A percentile compares a stretch with the other conserved stretches of the same genome.
phyloP scores from a whole-genome alignment of 2,888 invertebrate genomes.

The Mythimna loreyi region DNA sequence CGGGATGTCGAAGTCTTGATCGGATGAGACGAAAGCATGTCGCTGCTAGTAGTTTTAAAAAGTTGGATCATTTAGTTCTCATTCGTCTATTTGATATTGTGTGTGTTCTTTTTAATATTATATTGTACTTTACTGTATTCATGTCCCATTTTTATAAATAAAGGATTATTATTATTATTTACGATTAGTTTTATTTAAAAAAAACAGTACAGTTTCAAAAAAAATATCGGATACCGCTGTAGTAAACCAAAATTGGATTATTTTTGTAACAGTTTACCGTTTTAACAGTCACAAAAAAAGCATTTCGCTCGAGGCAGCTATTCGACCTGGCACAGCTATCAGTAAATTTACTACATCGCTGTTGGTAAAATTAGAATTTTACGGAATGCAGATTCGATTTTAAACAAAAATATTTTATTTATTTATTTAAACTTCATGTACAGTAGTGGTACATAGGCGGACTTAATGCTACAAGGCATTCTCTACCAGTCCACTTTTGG shows the following conservation, averaged over 20 bases:
- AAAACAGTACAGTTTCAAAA: background rate
- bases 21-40: background rate
- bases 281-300: conserved; percentile 33
- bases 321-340: conserved; percentile 42
- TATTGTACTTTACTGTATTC: too few species aligned
- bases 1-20: background rate
- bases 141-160: too few species aligned
- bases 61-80: background rate
- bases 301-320: conserved; percentile 48
- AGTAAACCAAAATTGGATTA: conserved; percentile 37
- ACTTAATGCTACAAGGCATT: too few species aligned
- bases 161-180: too few species aligned
- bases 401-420: conserved; percentile 45
- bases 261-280: conserved; percentile 28
- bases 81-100: too few species aligned
- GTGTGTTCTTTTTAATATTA: too few species aligned
- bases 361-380: conserved; percentile 56
- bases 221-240: background rate
- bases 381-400: conserved; percentile 52
- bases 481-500: too few species aligned
- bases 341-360: conserved; percentile 47
- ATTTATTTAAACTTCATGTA: too few species aligned
- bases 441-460: too few species aligned
- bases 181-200: background rate
- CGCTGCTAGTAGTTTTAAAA: background rate